Evolutionary conservation across 30 jellyfish, hydroid and myxozoan genomes (phyloP).

Genomic region (Chrysaora quinquecirrha): DNA sequence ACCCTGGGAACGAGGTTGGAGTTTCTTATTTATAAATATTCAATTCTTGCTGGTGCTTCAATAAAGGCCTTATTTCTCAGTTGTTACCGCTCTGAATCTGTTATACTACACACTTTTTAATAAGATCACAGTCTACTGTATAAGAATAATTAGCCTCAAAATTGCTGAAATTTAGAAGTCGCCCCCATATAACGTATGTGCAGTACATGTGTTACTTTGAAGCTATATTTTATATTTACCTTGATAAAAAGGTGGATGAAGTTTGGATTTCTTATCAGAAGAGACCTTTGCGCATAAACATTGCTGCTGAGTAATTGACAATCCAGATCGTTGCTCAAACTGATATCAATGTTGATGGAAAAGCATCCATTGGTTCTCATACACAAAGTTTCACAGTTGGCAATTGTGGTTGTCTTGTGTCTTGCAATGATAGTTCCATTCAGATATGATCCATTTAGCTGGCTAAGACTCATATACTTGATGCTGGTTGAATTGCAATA

Average conservation of each 20-base stretch:
- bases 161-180: no score
- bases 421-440: constrained; percentile 23
- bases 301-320: constrained; percentile 30
- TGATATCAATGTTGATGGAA: constrained; percentile 30
- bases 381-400: constrained; percentile 23
- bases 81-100: no score
- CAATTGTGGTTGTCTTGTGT: not conserved
- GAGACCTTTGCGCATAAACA: constrained; percentile 14
- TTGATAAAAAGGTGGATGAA: constrained; percentile 36
- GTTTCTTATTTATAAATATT: no score
- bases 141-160: no score
- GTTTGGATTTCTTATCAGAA: not conserved
- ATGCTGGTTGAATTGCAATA: constrained; percentile 30
- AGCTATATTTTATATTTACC: constrained; percentile 6
- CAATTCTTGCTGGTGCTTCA: no score
- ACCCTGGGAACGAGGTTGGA: no score
- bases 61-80: no score
- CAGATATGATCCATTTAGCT: constrained; percentile 3
- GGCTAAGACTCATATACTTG: constrained; percentile 16
- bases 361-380: constrained; percentile 14
- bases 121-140: no score
- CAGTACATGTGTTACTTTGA: not conserved
- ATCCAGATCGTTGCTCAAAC: not conserved
- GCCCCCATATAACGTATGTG: no score
- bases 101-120: no score